Evolutionary conservation across 2,113 vertebrate species (phyloP).

Genomic region (Desmodus rotundus): DNA sequence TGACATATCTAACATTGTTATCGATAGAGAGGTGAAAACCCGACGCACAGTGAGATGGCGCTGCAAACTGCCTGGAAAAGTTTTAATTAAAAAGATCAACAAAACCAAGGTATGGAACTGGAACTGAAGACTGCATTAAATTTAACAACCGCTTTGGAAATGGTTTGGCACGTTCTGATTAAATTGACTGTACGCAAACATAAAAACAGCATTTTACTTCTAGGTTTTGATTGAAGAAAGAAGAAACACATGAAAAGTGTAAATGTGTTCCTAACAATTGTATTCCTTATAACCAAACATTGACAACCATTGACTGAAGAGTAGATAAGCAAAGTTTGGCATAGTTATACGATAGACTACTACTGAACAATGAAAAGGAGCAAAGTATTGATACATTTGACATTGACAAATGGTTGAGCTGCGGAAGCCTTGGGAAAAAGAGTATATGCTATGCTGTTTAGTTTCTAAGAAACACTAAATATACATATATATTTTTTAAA

Average conservation of each 20-base stretch:
- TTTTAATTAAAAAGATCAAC: neutral
- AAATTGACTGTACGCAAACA: neutral
- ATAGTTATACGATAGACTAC: neutral
- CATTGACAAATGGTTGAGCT: neutral
- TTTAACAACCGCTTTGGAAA: neutral
- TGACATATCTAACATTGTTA: neutral
- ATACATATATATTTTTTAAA: too few relatives aligned
- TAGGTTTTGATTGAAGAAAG: neutral
- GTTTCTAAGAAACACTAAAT: neutral
- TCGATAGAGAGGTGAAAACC: neutral
- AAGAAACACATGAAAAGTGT: neutral
- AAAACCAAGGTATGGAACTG: neutral
- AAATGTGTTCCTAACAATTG: neutral
- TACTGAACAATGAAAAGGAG: neutral
- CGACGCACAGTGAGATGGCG: neutral
- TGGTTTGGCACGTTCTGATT: neutral
- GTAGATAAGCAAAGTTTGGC: neutral
- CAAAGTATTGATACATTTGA: neutral
- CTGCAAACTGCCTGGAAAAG: neutral
- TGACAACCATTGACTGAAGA: neutral
- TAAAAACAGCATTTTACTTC: neutral
- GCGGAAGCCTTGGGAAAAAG: neutral
- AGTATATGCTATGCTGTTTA: neutral
- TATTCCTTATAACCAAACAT: neutral
- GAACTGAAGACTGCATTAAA: neutral